Evolutionary conservation across 1,140 invertebrate species (phyloP).

Genomic region (Matsumurasca onukii): DNA sequence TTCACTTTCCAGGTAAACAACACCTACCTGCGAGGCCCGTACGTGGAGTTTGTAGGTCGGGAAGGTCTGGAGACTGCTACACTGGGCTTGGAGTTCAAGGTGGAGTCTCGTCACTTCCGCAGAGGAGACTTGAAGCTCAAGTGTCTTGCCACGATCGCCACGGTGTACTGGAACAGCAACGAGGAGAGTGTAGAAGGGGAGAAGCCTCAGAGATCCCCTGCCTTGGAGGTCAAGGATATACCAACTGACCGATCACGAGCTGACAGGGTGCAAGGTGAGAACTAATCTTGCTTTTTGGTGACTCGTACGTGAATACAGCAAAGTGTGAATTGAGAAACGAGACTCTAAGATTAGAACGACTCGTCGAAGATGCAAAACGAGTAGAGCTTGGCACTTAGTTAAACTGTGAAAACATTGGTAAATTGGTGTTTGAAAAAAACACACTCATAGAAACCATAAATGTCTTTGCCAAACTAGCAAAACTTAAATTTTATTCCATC

Average conservation of each 20-base stretch:
- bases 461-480: too few species aligned
- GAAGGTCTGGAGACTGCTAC: conserved; percentile 71
- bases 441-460: too few species aligned
- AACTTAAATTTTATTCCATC: too few species aligned
- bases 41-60: conserved; percentile 51
- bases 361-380: too few species aligned
- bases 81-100: conserved; percentile 69
- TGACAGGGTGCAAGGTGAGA: conserved; percentile 51
- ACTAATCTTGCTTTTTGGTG: too few species aligned
- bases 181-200: conserved; percentile 80
- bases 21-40: conserved; percentile 53
- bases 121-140: conserved; percentile 83
- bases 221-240: conserved; percentile 60
- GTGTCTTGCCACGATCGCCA: conserved; percentile 82
- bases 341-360: too few species aligned
- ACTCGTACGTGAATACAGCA: too few species aligned
- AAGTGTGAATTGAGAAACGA: too few species aligned
- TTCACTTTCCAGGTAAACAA: conserved; percentile 55
- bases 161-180: conserved; percentile 78
- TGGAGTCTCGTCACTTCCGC: conserved; percentile 72
- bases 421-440: too few species aligned
- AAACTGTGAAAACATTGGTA: too few species aligned
- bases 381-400: too few species aligned
- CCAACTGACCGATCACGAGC: conserved; percentile 48
- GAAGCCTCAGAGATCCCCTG: conserved; percentile 60